Conservation (phyloP, 2,797 vertebrate species). For the Propithecus deckenii region DNA sequence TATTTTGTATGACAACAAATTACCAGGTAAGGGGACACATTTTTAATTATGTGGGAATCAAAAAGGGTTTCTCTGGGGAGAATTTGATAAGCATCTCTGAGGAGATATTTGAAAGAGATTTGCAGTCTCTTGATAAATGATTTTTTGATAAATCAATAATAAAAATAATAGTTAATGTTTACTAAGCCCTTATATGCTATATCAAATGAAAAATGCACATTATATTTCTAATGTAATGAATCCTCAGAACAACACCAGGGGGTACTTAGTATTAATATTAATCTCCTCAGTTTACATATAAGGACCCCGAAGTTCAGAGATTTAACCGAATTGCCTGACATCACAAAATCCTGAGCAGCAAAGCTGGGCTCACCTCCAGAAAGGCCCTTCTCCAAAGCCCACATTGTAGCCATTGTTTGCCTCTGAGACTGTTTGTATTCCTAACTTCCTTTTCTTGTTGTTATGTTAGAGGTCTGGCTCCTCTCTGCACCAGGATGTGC, state of each 20-base stretch:
- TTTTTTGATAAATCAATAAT: conserved; percentile 15
- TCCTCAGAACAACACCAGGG: not conserved
- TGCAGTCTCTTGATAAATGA: not conserved
- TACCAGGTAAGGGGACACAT: not conserved
- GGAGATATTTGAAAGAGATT: not conserved
- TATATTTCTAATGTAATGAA: not conserved
- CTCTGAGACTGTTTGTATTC: not conserved
- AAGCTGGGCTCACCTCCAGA: not conserved
- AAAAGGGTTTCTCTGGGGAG: not conserved
- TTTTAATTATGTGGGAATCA: not conserved
- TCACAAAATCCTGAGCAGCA: not conserved
- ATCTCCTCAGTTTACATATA: not conserved
- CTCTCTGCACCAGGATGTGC: not conserved
- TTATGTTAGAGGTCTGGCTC: not conserved
- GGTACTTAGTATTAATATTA: not conserved
- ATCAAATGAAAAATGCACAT: not conserved
- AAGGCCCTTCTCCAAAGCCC: not conserved
- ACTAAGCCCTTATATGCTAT: not conserved
- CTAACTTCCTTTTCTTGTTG: not conserved
- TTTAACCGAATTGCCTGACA: not conserved
- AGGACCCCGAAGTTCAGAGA: not conserved
- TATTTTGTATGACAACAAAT: not conserved
- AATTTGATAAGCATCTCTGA: not conserved
- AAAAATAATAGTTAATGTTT: not conserved
- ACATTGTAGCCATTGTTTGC: not conserved